A percentile compares a stretch with the other conserved stretches of the same genome.
phyloP scores from a whole-genome alignment of 1,140 invertebrate genomes.

The Pararge aegeria region DNA sequence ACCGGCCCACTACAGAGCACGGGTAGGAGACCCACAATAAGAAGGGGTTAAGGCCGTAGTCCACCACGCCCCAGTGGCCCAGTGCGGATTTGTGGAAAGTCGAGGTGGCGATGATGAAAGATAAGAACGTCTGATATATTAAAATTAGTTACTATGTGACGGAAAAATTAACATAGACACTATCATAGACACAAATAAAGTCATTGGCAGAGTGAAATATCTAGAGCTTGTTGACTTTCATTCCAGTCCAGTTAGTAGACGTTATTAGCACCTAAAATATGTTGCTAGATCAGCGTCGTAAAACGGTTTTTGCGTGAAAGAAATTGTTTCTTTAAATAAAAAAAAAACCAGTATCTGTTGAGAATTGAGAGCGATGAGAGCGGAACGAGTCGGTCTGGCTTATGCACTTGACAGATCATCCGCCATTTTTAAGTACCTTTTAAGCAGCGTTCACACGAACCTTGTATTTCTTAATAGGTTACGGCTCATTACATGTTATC shows the following conservation, averaged over 20 bases:
- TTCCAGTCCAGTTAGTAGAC: conserved; percentile 2
- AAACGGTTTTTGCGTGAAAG: conserved; percentile 29
- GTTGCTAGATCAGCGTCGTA: conserved; percentile 22
- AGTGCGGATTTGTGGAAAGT: too few species aligned
- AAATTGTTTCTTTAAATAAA: conserved; percentile 29
- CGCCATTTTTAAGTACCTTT: conserved; percentile 32
- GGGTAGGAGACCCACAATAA: too few species aligned
- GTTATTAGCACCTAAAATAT: conserved; percentile 21
- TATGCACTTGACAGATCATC: conserved; percentile 35
- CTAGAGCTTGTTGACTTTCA: conserved; percentile 19
- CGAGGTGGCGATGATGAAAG: too few species aligned
- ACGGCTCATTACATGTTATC: not conserved
- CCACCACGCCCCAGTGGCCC: too few species aligned
- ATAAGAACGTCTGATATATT: too few species aligned
- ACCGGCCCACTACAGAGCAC: too few species aligned
- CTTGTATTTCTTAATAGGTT: not conserved
- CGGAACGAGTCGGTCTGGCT: conserved; percentile 32
- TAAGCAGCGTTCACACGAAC: conserved; percentile 22
- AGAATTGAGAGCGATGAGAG: conserved; percentile 35
- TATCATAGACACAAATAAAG: not conserved
- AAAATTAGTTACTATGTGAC: too few species aligned
- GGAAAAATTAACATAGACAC: too few species aligned
- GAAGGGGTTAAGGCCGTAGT: too few species aligned
- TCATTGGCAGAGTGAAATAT: not conserved
- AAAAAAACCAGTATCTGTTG: conserved; percentile 32